Evolutionary conservation across 1,140 invertebrate species (phyloP), one percentile per base, ranked within the genome.

Genomic region (Telenomus remus): DNA sequence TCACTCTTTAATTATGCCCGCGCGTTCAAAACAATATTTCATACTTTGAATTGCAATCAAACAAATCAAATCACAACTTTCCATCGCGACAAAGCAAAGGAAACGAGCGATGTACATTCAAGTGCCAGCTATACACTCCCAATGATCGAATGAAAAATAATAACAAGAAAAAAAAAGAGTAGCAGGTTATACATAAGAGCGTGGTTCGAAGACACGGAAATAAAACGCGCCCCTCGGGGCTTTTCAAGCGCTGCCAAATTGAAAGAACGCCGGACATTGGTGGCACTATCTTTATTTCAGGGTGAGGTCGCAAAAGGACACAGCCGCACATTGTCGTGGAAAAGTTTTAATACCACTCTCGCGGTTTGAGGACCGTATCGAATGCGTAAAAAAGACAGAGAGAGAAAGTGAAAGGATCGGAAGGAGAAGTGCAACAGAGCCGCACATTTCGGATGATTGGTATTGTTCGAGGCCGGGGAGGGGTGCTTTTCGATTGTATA

Each of bases 371-470:
- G 79, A 78, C 57, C 77, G 81, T 76, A 69, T 71, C 73, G 74
- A 76, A 81, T 75, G 71, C 76, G 75, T 76, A 79, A 79, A 78
- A 80, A 71, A n/a, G n/a, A n/a, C n/a, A n/a, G 70, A 61, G 42
- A 79, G 59, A 63, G 55, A 63, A 57, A 37, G 19, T 27, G 19
- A 27, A 27, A 27, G 19, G 2, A 27, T 27, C 16, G 50, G 50
- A 44, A 63, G 55, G 33, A 66, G 55, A 65, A 35, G 46, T 71
- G 44, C 55, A 53, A 47, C 19, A 75, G 66, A 47, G 75, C 79
- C 79, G n/a, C n/a, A 83, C 85, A 87, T 87, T 86, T 86, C 79
- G 80, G 81, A 83, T 86, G 85, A 87, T 87, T 87, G 85, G 85
- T 86, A 87, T 87, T 86, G 85, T 87, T 81, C 78, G 76, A 78